phyloP scores from a whole-genome alignment of 2,113 vertebrate genomes.

The Todiramphus chloris region DNA sequence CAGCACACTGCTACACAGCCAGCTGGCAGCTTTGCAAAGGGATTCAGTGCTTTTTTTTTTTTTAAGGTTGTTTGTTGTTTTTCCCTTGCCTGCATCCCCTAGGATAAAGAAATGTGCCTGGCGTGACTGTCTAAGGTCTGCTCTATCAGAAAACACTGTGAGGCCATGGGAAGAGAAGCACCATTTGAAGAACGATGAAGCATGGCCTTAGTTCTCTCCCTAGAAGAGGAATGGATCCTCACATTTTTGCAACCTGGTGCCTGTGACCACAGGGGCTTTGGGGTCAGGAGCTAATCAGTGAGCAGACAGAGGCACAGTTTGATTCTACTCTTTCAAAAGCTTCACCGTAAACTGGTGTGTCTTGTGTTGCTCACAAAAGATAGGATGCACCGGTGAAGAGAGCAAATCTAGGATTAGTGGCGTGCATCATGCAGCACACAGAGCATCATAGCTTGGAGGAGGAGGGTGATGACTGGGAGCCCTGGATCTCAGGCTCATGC shows the following conservation, averaged over 20 bases:
- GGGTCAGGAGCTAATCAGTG: background rate
- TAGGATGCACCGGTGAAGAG: background rate
- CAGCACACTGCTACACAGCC: background rate
- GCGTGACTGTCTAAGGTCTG: background rate
- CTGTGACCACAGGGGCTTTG: background rate
- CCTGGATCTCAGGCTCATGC: background rate
- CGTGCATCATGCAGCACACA: background rate
- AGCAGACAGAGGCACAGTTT: background rate
- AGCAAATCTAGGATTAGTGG: background rate
- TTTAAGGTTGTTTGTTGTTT: background rate
- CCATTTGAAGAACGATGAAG: background rate
- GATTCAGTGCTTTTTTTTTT: background rate
- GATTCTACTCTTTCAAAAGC: background rate
- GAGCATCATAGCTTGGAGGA: background rate
- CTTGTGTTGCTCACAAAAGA: background rate
- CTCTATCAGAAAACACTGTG: background rate
- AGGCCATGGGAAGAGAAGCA: background rate
- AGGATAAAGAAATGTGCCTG: fast-evolving
- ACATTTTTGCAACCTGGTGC: background rate
- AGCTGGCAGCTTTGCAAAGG: background rate
- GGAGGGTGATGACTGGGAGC: background rate
- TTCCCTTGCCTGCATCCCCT: background rate
- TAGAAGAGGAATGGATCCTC: background rate
- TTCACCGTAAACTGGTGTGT: background rate
- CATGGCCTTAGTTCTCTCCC: background rate